Percentiles rank a stretch among this genome's conserved stretches.
Evolutionary conservation across 2,888 invertebrate genomes (phyloP).

Genomic region (Tipula vernalis): DNA sequence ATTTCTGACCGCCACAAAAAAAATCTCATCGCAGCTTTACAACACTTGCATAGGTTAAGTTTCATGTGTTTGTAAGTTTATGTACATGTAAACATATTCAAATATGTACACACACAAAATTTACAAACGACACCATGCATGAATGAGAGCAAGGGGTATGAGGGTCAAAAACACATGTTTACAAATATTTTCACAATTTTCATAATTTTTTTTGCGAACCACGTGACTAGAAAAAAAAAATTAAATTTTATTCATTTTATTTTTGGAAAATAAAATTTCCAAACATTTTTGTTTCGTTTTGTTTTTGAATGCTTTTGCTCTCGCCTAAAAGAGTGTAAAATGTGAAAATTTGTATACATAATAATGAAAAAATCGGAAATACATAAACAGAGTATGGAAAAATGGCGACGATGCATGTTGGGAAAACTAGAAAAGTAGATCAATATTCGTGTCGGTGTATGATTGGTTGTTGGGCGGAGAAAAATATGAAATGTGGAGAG

Average conservation of each 20-base stretch:
- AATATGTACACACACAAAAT: too few species aligned
- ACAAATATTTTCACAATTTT: background rate
- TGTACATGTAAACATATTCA: background rate
- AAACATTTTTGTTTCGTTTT: background rate
- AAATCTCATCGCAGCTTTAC: background rate
- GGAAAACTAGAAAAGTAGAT: slow-evolving; percentile 11
- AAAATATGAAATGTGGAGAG: background rate
- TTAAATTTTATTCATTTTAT: background rate
- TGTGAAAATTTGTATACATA: background rate
- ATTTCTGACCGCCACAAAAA: background rate
- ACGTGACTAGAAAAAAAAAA: background rate
- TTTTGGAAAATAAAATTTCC: background rate
- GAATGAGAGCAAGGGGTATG: background rate
- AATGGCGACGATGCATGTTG: background rate
- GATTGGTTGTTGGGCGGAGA: slow-evolving; percentile 17
- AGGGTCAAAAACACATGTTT: background rate
- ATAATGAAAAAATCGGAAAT: background rate
- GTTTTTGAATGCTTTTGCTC: background rate
- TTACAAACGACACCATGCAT: background rate
- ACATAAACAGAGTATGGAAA: background rate
- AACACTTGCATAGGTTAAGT: too few species aligned
- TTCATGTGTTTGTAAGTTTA: background rate
- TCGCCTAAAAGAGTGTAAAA: background rate
- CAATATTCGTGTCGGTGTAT: slow-evolving; percentile 18
- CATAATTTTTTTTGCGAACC: background rate